Base-by-base conservation (phyloP, 2,888 invertebrate species). In the Pachliopta kotzebuea region DNA sequence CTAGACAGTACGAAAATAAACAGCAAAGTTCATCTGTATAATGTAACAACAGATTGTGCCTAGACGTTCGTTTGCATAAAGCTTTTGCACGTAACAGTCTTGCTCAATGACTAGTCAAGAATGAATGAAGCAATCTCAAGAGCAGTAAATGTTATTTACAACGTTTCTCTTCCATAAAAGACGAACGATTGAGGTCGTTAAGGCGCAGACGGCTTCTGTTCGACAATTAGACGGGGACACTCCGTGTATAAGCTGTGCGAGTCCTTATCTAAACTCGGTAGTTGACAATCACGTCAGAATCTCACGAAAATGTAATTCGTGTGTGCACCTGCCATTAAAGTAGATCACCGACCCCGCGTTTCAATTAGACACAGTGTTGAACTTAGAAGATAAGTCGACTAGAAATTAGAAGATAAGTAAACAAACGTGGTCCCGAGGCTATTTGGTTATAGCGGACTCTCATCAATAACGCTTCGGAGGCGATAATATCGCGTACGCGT, bases 401-500 rank as follows among this genome's bases (percentile, higher is more conserved):
- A 4, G 37, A 37, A 37, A 37, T 37, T 37, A 37, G 37, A 11
- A 37, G 84, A 86, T 88, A 88, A 86, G 87, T 84, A 88, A 90
- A 90, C 86, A 88, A 85, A 86, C 86, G 85, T 82, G 84, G 81
- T 86, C 90, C 89, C 70, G 81, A 71, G 89, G 90, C 90, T 90
- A 88, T 91, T 90, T 90, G 89, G 85, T 82, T 87, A 86, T 85
- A 80, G 85, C 77, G 75, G 78, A 76, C 83, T 86, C 85, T 85
- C 90, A 90, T 90, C 91, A 90, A 90, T 90, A 90, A 90, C 82
- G 84, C 83, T 88, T 85, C 81, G 83, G 78, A 77, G 79, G 82
- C 84, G 90, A 90, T 90, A 84, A 81, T 83, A 90, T 90, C 90
- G 80, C 83, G 77, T 80, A 86, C 89, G 88, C 88, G 90, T 89